These are phyloP conservation scores for Dryobotodes eremita DNA, from an alignment of 2,888 invertebrate species.

Conservation along the genomic window DNA sequence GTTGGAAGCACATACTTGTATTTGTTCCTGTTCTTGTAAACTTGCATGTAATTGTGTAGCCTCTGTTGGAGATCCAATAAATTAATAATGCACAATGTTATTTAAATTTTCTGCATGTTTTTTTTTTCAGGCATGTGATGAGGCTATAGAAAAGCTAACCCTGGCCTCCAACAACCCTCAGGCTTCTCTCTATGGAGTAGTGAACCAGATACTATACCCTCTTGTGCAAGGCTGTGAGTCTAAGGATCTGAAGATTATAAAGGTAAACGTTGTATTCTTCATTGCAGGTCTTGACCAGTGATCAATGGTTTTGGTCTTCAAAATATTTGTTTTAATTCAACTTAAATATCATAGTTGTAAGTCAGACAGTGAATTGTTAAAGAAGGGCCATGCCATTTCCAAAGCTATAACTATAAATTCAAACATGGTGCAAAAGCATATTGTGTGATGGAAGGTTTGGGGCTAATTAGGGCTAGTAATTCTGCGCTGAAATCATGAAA, in stretches of 20 bases:
- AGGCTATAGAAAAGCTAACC: constrained; percentile 97
- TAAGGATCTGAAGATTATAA: constrained; percentile 98
- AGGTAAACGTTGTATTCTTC: constrained; percentile 91
- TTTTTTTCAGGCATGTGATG: constrained; percentile 96
- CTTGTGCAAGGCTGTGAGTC: constrained; percentile 99
- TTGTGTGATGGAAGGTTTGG: background rate
- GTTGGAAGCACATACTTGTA: background rate
- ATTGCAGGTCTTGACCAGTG: background rate
- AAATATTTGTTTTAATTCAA: background rate
- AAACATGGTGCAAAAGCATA: background rate
- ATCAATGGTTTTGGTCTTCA: too few species aligned
- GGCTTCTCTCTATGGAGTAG: constrained; percentile 96
- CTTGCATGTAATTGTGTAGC: background rate
- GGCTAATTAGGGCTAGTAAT: background rate
- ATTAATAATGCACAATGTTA: background rate
- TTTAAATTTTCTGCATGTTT: background rate
- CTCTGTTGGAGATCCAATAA: background rate
- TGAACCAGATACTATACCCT: constrained; percentile 98
- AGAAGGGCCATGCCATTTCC: background rate
- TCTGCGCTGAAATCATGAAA: background rate
- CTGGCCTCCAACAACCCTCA: constrained; percentile 94
- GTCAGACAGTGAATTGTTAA: background rate
- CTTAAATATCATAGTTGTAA: background rate
- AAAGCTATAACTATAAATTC: background rate
- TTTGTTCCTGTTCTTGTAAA: background rate